A percentile compares a stretch with the other conserved stretches of the same genome.
These are phyloP conservation scores for Microchirus variegatus DNA, from an alignment of 2,797 vertebrate genomes.

Conservation along the genomic window DNA sequence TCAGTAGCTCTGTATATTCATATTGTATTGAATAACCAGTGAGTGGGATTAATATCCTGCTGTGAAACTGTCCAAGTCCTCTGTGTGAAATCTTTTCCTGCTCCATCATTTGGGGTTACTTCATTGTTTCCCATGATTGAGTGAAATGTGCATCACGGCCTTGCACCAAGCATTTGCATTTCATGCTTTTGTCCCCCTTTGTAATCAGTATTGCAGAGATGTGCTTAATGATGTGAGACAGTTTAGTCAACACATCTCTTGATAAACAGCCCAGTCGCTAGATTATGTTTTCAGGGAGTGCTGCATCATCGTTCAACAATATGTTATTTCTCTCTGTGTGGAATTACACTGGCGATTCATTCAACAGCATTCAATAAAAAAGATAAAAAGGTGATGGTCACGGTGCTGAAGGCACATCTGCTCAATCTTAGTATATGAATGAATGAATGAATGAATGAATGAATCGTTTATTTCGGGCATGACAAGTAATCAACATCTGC, in stretches of 20 bases:
- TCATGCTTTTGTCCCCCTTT: constrained; percentile 44
- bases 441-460: no score
- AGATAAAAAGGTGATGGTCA: constrained; percentile 68
- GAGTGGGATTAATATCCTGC: constrained; percentile 44
- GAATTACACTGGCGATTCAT: constrained; percentile 51
- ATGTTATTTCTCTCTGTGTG: constrained; percentile 54
- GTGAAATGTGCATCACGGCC: constrained; percentile 27
- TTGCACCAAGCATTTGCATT: constrained; percentile 63
- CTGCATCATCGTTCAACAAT: constrained; percentile 60
- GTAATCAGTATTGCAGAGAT: constrained; percentile 66
- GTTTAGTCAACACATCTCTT: constrained; percentile 67
- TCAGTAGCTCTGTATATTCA: constrained; percentile 64
- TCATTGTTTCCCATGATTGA: constrained; percentile 43
- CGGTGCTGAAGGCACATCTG: constrained; percentile 48
- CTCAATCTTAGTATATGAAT: constrained; percentile 74
- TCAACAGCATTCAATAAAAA: constrained; percentile 71
- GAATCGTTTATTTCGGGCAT: no score
- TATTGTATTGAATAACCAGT: constrained; percentile 58
- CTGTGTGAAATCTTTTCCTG: constrained; percentile 11
- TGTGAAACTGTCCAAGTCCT: constrained; percentile 46
- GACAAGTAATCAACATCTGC: no score
- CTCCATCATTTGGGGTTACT: constrained; percentile 24
- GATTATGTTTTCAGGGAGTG: constrained; percentile 54
- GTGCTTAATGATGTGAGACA: constrained; percentile 71
- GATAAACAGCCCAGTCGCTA: constrained; percentile 60